A percentile compares a stretch with the other conserved stretches of the same genome.
phyloP scores from a whole-genome alignment of 2,888 invertebrate genomes.

The Steromphala cineraria region DNA sequence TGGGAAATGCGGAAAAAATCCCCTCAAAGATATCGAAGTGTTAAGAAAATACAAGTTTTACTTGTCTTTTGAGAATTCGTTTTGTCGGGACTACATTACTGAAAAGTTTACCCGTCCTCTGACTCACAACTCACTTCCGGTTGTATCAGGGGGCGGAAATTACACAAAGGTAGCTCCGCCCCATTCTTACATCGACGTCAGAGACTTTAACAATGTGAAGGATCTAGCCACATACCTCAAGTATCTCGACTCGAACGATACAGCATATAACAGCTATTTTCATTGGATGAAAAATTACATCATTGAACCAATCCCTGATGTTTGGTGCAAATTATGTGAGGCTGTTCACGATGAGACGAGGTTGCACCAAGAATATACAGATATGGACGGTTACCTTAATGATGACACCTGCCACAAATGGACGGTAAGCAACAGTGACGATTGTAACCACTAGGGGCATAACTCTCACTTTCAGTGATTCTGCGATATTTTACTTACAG shows the following conservation, averaged over 20 bases:
- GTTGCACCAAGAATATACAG: conserved; percentile 35
- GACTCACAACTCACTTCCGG: conserved; percentile 31
- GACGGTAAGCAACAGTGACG: conserved; percentile 24
- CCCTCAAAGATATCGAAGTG: neutral
- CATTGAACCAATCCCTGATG: neutral
- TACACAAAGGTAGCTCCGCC: conserved; percentile 28
- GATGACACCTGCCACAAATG: conserved; percentile 37
- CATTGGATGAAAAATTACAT: conserved; percentile 21
- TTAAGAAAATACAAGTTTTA: conserved; percentile 36
- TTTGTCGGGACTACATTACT: conserved; percentile 43
- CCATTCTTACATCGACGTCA: conserved; percentile 27
- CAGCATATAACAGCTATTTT: conserved; percentile 30
- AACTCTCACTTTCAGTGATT: too few relatives aligned
- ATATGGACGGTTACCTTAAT: conserved; percentile 35
- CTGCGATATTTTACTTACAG: too few relatives aligned
- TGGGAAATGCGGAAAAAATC: conserved; percentile 23
- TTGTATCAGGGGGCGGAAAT: conserved; percentile 37
- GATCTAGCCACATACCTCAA: conserved; percentile 21
- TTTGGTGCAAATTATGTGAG: conserved; percentile 23
- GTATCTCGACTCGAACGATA: neutral
- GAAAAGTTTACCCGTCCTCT: conserved; percentile 35
- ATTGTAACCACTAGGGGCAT: too few relatives aligned
- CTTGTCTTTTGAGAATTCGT: conserved; percentile 43
- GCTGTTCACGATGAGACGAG: conserved; percentile 15
- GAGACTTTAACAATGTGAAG: conserved; percentile 18